These are phyloP conservation scores for Apogon hyalosoma DNA, from an alignment of 2,797 vertebrate species.

Conservation along the genomic window DNA sequence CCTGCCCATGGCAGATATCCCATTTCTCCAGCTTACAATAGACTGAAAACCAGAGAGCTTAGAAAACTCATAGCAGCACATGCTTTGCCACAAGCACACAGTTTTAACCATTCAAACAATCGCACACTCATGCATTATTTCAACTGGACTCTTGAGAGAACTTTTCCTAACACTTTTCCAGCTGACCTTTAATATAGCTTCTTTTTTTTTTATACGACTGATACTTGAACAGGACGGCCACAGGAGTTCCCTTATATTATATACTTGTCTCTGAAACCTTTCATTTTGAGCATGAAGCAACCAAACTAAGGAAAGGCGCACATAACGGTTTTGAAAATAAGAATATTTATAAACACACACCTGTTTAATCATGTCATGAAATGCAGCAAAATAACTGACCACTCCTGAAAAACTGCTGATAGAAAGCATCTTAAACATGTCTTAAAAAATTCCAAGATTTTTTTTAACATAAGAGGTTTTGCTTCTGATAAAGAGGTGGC, in stretches of 20 bases:
- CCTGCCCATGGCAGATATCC: conserved; percentile 18
- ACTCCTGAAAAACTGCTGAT: conserved; percentile 4
- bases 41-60: conserved; percentile 32
- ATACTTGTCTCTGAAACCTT: conserved; percentile 41
- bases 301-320: neutral
- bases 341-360: conserved; percentile 11
- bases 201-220: conserved; percentile 5
- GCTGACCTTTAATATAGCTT: conserved; percentile 31
- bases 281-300: conserved; percentile 23
- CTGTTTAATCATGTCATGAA: conserved; percentile 5
- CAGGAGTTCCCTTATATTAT: conserved; percentile 51
- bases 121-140: conserved; percentile 53
- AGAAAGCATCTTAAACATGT: neutral
- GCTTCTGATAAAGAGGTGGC: conserved; percentile 20
- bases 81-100: conserved; percentile 44
- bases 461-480: conserved; percentile 1
- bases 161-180: conserved; percentile 47
- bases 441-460: neutral
- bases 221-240: conserved; percentile 48
- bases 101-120: conserved; percentile 44
- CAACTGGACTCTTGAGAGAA: conserved; percentile 32
- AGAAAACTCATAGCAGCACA: conserved; percentile 56
- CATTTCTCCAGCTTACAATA: conserved; percentile 33
- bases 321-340: conserved; percentile 18
- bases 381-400: conserved; percentile 31